Evolutionary conservation across 2,113 vertebrate species (phyloP).

Genomic region (Toxotes jaculatrix): DNA sequence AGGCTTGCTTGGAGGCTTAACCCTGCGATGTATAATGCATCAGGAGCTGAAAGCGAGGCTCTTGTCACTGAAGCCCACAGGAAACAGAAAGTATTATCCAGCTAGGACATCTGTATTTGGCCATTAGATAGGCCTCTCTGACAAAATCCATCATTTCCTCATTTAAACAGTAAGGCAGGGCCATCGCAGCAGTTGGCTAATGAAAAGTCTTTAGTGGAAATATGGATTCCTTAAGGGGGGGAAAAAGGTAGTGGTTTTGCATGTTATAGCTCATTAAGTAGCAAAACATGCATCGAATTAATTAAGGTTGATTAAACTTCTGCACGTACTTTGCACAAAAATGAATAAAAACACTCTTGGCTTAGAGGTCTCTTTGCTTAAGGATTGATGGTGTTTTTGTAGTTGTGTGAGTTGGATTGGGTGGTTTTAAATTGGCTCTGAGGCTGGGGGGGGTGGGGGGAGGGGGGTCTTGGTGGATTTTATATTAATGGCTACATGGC

Average conservation of each 20-base stretch:
- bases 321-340: conserved; percentile 39
- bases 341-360: conserved; percentile 20
- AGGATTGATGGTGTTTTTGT: conserved; percentile 21
- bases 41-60: conserved; percentile 26
- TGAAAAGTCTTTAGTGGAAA: conserved; percentile 58
- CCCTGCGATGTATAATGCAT: conserved; percentile 26
- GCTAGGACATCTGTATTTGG: background rate
- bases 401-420: background rate
- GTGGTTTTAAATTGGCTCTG: background rate
- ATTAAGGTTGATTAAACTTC: conserved; percentile 60
- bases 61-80: conserved; percentile 12
- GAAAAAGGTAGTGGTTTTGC: conserved; percentile 44
- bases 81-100: conserved; percentile 21
- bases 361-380: conserved; percentile 26
- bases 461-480: background rate
- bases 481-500: background rate
- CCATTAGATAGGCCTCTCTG: background rate
- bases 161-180: conserved; percentile 4
- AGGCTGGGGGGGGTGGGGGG: background rate
- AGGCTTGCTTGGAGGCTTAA: conserved; percentile 34
- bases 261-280: conserved; percentile 68
- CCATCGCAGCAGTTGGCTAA: conserved; percentile 33
- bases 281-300: conserved; percentile 59
- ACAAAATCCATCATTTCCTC: conserved; percentile 16
- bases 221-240: conserved; percentile 59